phyloP scores from a whole-genome alignment of 1,140 invertebrate genomes.

The Drosophila parvula region DNA sequence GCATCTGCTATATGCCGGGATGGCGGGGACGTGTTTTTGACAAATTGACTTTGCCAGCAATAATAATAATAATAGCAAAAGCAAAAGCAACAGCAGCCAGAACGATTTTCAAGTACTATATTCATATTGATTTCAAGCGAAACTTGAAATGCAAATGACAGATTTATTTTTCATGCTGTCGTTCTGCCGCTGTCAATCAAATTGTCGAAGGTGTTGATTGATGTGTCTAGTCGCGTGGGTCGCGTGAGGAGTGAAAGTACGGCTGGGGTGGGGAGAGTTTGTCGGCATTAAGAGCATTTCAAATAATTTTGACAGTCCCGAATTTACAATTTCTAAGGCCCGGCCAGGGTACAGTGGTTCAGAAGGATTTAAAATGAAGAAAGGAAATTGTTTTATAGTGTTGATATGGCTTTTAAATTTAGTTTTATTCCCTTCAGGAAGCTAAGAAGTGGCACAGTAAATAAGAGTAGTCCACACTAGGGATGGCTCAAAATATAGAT shows the following conservation, averaged over 20 bases:
- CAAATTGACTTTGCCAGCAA: conserved; percentile 76
- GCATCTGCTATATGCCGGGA: conserved; percentile 35
- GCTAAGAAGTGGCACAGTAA: no score
- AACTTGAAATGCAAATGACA: conserved; percentile 79
- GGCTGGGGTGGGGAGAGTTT: neutral
- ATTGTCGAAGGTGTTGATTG: conserved; percentile 76
- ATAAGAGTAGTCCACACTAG: no score
- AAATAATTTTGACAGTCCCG: conserved; percentile 54
- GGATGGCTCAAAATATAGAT: no score
- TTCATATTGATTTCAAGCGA: conserved; percentile 78
- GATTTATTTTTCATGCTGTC: conserved; percentile 76
- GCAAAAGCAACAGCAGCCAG: conserved; percentile 26
- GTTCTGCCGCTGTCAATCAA: conserved; percentile 73
- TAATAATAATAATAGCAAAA: conserved; percentile 48
- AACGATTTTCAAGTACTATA: conserved; percentile 62
- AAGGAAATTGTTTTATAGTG: neutral
- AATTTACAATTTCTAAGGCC: conserved; percentile 22
- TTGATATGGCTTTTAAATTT: neutral
- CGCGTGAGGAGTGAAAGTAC: neutral
- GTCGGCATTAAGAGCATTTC: conserved; percentile 27
- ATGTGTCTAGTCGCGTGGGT: conserved; percentile 64
- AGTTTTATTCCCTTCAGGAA: no score
- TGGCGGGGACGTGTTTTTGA: conserved; percentile 61
- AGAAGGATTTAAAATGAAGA: neutral
- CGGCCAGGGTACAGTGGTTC: conserved; percentile 10